Conservation (phyloP, 2,888 invertebrate species). For the Aspidapion aeneum region DNA sequence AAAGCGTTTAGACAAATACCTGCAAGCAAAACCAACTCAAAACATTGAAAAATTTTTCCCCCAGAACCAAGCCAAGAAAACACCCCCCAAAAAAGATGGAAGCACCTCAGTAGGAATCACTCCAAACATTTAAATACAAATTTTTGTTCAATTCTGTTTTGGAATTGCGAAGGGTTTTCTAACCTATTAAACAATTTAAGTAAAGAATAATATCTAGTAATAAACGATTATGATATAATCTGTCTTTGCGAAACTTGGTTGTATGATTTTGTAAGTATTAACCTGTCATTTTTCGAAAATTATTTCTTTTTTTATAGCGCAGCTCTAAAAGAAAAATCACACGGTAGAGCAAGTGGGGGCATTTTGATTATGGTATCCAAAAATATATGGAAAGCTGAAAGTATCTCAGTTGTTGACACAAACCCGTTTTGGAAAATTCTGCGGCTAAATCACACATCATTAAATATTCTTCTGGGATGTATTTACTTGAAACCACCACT, state of each 20-base stretch:
- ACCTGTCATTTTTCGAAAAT: neutral
- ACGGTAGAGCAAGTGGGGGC: neutral
- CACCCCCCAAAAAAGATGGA: neutral
- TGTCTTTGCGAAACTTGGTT: slow-evolving; percentile 1
- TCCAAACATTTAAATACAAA: neutral
- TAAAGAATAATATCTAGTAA: neutral
- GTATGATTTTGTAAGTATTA: neutral
- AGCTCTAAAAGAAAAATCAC: neutral
- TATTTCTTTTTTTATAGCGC: neutral
- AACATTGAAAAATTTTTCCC: neutral
- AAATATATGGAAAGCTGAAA: neutral
- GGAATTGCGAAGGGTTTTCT: neutral
- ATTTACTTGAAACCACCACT: neutral
- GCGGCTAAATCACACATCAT: neutral
- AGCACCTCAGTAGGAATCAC: neutral
- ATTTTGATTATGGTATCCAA: neutral
- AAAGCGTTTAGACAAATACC: neutral
- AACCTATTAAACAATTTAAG: neutral
- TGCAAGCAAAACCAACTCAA: neutral
- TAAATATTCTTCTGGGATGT: neutral
- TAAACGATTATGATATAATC: neutral
- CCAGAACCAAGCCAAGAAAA: neutral
- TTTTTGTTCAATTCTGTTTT: neutral
- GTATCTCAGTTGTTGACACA: neutral
- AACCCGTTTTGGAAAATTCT: neutral